These are phyloP conservation scores for Drosophila gaucha DNA, from an alignment of 2,888 invertebrate genomes.

Conservation along the genomic window DNA sequence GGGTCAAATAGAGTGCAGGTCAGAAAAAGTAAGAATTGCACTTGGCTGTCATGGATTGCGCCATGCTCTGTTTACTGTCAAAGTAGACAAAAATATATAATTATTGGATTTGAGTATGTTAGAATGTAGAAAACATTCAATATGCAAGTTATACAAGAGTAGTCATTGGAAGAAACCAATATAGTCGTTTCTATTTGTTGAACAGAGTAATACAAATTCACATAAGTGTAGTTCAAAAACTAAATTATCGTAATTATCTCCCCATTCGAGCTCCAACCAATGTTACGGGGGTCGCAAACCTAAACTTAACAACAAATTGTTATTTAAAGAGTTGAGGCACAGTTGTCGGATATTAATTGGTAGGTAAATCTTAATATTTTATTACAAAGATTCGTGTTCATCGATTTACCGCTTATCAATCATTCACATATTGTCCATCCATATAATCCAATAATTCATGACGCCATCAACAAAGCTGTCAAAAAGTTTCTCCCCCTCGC, in stretches of 20 bases:
- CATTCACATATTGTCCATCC: not conserved
- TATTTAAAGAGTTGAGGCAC: too few relatives aligned
- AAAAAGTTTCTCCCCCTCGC: slow-evolving; percentile 36
- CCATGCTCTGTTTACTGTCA: not conserved
- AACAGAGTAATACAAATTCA: not conserved
- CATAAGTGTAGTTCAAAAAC: not conserved
- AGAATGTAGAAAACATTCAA: too few relatives aligned
- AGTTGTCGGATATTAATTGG: not conserved
- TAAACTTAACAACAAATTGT: too few relatives aligned
- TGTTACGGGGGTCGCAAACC: too few relatives aligned
- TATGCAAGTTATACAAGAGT: not conserved
- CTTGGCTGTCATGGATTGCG: not conserved
- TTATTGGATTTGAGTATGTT: not conserved
- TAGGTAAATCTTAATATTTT: not conserved
- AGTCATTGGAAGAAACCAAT: not conserved
- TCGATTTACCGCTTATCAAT: not conserved
- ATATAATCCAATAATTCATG: slow-evolving; percentile 36
- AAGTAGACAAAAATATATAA: not conserved
- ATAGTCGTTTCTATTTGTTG: not conserved
- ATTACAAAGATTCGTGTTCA: not conserved
- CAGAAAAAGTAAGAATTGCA: slow-evolving; percentile 34
- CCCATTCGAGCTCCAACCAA: not conserved
- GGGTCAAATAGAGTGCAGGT: slow-evolving; percentile 19
- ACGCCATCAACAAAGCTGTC: slow-evolving; percentile 51
- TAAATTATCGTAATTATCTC: not conserved